phyloP scores from a whole-genome alignment of 2,888 invertebrate genomes.

The Bedellia somnulentella region DNA sequence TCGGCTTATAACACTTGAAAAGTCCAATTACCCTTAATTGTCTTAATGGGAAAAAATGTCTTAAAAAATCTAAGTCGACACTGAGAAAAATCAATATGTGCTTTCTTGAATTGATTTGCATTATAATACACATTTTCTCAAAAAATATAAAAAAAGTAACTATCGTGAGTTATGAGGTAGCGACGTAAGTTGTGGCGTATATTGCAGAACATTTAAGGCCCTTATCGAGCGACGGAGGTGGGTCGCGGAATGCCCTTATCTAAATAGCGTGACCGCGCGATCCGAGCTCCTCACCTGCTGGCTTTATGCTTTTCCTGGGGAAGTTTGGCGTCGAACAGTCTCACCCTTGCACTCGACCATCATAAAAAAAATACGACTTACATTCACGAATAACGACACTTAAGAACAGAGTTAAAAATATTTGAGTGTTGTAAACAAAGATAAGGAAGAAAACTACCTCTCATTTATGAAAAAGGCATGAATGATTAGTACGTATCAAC shows the following conservation, averaged over 20 bases:
- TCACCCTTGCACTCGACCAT: conserved; percentile 25
- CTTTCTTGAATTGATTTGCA: too few species aligned
- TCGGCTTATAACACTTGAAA: too few species aligned
- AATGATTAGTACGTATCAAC: too few species aligned
- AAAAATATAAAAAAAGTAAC: conserved; percentile 1
- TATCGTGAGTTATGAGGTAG: neutral
- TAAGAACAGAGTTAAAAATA: too few species aligned
- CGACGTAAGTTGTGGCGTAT: neutral
- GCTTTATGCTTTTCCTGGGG: conserved; percentile 48
- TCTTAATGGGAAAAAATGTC: too few species aligned
- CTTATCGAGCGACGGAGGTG: conserved; percentile 29
- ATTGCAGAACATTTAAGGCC: conserved; percentile 10
- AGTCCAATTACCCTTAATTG: too few species aligned
- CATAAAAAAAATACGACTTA: conserved; percentile 24
- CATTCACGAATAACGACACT: conserved; percentile 17
- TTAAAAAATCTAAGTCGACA: too few species aligned
- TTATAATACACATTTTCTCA: too few species aligned
- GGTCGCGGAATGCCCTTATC: conserved; percentile 48
- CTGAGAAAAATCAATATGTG: too few species aligned
- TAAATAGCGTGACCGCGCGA: conserved; percentile 54
- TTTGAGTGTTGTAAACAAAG: conserved; percentile 18
- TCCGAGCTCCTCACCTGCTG: conserved; percentile 41
- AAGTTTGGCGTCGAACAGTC: conserved; percentile 28
- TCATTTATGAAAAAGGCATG: too few species aligned
- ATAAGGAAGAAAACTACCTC: conserved; percentile 11